Evolutionary conservation across 2,113 vertebrate species (phyloP).

Genomic region (Myanophis thanlyinensis): DNA sequence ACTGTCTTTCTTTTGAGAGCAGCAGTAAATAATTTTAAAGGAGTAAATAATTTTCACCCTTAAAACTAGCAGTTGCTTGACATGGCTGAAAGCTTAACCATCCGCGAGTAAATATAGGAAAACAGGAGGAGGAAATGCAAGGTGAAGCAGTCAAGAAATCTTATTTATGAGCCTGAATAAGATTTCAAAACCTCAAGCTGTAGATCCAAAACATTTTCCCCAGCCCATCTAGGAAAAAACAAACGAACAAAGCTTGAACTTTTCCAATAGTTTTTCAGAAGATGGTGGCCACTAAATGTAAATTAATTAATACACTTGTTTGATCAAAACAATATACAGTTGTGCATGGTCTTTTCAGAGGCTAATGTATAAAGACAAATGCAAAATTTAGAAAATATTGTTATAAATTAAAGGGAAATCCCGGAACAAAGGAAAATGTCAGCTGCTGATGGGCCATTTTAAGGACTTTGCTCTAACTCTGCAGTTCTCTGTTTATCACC

Average conservation of each 20-base stretch:
- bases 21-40: constrained; percentile 67
- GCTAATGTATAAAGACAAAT: neutral
- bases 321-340: neutral
- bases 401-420: neutral
- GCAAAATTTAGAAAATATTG: neutral
- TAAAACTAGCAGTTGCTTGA: constrained; percentile 58
- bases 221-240: neutral
- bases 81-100: constrained; percentile 52
- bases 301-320: neutral
- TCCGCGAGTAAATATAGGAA: constrained; percentile 25
- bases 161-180: constrained; percentile 35
- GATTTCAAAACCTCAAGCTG: neutral
- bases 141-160: constrained; percentile 47
- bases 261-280: neutral
- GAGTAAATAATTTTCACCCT: constrained; percentile 40
- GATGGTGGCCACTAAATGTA: neutral
- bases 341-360: neutral
- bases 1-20: constrained; percentile 56
- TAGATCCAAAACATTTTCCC: constrained; percentile 27
- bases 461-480: neutral
- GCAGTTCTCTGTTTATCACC: neutral
- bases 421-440: neutral
- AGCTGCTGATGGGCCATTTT: neutral
- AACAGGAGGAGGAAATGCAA: constrained; percentile 39
- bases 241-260: neutral